phyloP scores from a whole-genome alignment of 2,113 vertebrate genomes.

The Cochlearius cochlearius region DNA sequence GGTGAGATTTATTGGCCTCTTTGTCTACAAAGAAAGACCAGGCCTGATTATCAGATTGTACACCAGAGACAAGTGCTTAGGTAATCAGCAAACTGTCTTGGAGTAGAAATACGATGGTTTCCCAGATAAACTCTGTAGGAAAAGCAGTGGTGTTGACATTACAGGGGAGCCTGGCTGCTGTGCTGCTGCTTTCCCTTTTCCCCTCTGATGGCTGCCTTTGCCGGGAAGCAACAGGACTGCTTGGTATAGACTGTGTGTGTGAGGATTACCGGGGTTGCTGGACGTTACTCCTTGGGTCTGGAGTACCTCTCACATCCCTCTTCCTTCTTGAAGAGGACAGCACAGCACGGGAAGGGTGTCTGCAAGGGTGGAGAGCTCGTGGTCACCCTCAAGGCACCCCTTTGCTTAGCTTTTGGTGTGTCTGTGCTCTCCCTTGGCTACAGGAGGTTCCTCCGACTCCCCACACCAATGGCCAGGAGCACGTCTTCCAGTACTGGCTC shows the following conservation, averaged over 20 bases:
- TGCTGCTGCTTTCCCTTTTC: neutral
- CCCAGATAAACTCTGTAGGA: slow-evolving; percentile 74
- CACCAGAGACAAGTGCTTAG: slow-evolving; percentile 76
- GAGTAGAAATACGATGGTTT: slow-evolving; percentile 74
- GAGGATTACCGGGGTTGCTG: neutral
- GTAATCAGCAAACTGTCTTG: slow-evolving; percentile 78
- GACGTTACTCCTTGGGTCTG: neutral
- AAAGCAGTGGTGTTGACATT: slow-evolving; percentile 77
- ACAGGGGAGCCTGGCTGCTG: neutral
- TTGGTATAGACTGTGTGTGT: neutral
- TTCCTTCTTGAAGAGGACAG: neutral
- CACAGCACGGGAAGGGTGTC: neutral
- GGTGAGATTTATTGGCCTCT: slow-evolving; percentile 80
- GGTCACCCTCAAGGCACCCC: neutral
- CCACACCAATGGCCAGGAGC: neutral
- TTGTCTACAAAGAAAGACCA: slow-evolving; percentile 76
- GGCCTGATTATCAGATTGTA: slow-evolving; percentile 79
- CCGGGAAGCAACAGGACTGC: neutral
- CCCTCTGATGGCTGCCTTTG: neutral
- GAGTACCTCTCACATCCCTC: neutral
- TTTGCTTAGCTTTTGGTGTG: neutral
- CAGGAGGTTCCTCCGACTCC: neutral
- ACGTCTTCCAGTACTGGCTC: neutral
- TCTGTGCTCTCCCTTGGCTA: neutral
- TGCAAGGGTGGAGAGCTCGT: neutral